Evolutionary conservation across 1,140 invertebrate species (phyloP), one percentile per base, ranked within the genome.

Genomic region (Aporrectodea caliginosa): DNA sequence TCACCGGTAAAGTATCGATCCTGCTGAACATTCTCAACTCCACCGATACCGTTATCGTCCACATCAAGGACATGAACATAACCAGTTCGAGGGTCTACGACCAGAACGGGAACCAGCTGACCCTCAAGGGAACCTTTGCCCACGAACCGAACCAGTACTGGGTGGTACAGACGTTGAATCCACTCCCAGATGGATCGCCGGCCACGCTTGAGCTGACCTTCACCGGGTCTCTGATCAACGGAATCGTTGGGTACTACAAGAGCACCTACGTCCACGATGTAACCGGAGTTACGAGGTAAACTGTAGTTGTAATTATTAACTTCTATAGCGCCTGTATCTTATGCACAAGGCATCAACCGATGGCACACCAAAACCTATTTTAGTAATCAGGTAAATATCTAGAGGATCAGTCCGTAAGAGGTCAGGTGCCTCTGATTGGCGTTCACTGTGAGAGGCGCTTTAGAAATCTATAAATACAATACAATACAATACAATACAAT

Each of bases 231-330:
- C 86, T 94, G 22, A 88, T 87, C 0, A 89, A 89, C 1, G 89
- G 92, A 72, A 93, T 93, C 78, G 91, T 92, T 29, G 94, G 94
- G 0, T 92, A 95, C 83, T 95, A 95, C 86, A 90, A 91, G 70
- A 94, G 93, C 85, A 90, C 88, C 33, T 95, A 95, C 85, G 90
- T 88, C 69, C 91, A 92, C 82, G 84, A 83, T 0, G 85, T 79
- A 58, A 88, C 85, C 0, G 91, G 91, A 29, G 76, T 32, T 1
- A 43, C 74, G 43, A 79, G 78, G 73, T 74, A 79, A 79, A 27
- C 16, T 2, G n/a, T n/a, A n/a, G n/a, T n/a, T n/a, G n/a, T n/a
- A n/a, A n/a, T n/a, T n/a, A n/a, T n/a, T n/a, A n/a, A n/a, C n/a
- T n/a, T n/a, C n/a, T n/a, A n/a, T n/a, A n/a, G n/a, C n/a, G n/a